These are phyloP conservation scores for Drosophila anceps DNA, from an alignment of 2,888 invertebrate genomes.

Conservation along the genomic window DNA sequence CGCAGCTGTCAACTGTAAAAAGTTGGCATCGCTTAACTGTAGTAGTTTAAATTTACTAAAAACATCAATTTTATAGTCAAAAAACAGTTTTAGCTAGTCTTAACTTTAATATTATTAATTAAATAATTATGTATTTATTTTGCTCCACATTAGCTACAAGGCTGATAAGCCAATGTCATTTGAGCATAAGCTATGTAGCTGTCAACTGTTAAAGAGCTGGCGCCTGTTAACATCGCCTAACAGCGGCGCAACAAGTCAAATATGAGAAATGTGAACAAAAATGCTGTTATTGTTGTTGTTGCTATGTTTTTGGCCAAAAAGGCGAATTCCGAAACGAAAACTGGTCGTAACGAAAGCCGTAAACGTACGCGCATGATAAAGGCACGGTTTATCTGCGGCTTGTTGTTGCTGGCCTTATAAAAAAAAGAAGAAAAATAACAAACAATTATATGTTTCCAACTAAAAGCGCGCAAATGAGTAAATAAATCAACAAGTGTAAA, in stretches of 20 bases:
- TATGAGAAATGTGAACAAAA: conserved; percentile 1
- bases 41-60: neutral
- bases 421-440: conserved; percentile 15
- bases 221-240: conserved; percentile 20
- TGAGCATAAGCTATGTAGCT: conserved; percentile 9
- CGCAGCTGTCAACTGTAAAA: neutral
- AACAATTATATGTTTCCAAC: conserved; percentile 64
- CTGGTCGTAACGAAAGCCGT: conserved; percentile 50
- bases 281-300: conserved; percentile 6
- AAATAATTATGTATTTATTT: neutral
- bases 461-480: conserved; percentile 58
- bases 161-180: conserved; percentile 15
- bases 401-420: conserved; percentile 45
- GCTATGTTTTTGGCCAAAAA: conserved; percentile 39
- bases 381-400: conserved; percentile 56
- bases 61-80: neutral
- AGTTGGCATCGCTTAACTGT: neutral
- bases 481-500: conserved; percentile 56
- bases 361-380: conserved; percentile 40
- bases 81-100: neutral
- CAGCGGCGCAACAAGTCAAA: conserved; percentile 34
- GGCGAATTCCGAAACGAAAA: conserved; percentile 49
- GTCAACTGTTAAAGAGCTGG: conserved; percentile 15
- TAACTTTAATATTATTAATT: too few relatives aligned
- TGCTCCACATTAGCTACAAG: too few relatives aligned